Evolutionary conservation across 1,140 invertebrate species (phyloP).

Genomic region (Temnothorax nylanderi): DNA sequence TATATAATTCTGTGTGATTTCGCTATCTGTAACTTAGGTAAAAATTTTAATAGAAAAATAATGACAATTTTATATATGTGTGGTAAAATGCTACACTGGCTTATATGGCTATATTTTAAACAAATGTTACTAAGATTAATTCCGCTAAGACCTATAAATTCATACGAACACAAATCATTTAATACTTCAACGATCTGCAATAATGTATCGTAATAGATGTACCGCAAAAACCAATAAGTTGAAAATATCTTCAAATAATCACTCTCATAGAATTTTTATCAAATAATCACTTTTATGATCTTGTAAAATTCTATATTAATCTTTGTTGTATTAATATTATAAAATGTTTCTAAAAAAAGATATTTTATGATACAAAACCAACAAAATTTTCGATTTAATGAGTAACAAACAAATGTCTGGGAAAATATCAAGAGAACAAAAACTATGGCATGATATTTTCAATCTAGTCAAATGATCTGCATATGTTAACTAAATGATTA

Average conservation of each 20-base stretch:
- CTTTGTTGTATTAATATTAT: not conserved
- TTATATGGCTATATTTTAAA: not conserved
- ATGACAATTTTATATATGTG: not conserved
- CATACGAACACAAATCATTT: not conserved
- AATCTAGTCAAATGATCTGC: not conserved
- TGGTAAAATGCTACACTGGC: not conserved
- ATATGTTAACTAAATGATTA: conserved; percentile 9
- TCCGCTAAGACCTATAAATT: not conserved
- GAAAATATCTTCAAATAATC: not conserved
- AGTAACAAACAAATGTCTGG: not conserved
- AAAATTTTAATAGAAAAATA: not conserved
- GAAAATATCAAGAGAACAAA: not conserved
- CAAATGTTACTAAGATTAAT: not conserved
- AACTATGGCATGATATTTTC: not conserved
- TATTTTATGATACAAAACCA: not conserved
- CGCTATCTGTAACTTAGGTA: not conserved
- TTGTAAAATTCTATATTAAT: not conserved
- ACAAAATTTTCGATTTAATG: not conserved
- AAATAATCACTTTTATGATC: not conserved
- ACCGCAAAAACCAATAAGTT: not conserved
- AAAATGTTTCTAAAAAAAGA: not conserved
- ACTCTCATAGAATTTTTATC: not conserved
- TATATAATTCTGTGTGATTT: conserved; percentile 1
- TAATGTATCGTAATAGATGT: not conserved
- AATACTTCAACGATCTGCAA: not conserved